These are phyloP conservation scores for Pyrochroa serraticornis DNA, from an alignment of 2,888 invertebrate genomes.

Conservation along the genomic window DNA sequence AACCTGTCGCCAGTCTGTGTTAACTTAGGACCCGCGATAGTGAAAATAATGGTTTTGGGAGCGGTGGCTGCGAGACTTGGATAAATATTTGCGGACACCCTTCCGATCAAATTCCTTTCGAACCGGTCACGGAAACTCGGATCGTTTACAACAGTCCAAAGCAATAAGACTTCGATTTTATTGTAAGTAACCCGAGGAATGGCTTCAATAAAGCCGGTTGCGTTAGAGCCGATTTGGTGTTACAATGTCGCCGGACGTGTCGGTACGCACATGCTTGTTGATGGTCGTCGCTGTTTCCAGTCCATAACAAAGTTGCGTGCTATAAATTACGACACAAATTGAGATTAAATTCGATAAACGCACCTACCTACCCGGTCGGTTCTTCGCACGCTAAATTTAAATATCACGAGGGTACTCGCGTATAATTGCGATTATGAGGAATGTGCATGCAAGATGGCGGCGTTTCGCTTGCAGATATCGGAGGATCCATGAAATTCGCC, in stretches of 20 bases:
- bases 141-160: not conserved
- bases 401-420: conserved; percentile 46
- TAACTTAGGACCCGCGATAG: conserved; percentile 24
- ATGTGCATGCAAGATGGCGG: conserved; percentile 49
- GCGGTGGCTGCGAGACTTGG: conserved; percentile 16
- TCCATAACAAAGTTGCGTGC: conserved; percentile 43
- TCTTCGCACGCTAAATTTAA: conserved; percentile 49
- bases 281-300: not conserved
- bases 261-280: conserved; percentile 12
- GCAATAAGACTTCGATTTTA: not conserved
- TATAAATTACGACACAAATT: conserved; percentile 47
- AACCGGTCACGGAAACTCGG: conserved; percentile 3
- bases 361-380: conserved; percentile 29
- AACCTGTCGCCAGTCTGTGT: conserved; percentile 28
- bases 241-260: conserved; percentile 22
- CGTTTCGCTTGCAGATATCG: conserved; percentile 31
- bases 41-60: conserved; percentile 15
- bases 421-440: conserved; percentile 46
- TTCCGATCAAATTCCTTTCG: conserved; percentile 4
- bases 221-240: conserved; percentile 13
- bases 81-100: conserved; percentile 25
- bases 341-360: conserved; percentile 50
- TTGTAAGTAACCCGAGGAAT: conserved; percentile 10
- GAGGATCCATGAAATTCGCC: too few species aligned
- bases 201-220: conserved; percentile 7